Evolutionary conservation across 2,113 vertebrate genomes (phyloP).

Genomic region (Stigmatopora argus): DNA sequence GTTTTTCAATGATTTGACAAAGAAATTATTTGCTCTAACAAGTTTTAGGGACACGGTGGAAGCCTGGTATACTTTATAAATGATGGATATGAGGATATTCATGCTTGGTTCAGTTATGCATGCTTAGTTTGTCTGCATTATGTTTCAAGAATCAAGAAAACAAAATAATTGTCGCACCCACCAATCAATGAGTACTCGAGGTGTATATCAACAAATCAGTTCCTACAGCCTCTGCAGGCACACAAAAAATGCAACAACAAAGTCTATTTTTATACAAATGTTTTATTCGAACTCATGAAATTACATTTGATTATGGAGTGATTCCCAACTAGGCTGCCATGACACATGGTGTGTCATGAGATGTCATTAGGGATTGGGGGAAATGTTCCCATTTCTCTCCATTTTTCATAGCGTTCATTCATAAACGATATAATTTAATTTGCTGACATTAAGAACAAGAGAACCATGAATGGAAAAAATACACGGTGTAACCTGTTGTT

Average conservation of each 20-base stretch:
- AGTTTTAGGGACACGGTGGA: too few relatives aligned
- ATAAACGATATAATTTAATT: not conserved
- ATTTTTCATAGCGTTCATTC: not conserved
- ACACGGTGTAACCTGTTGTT: not conserved
- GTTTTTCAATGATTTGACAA: too few relatives aligned
- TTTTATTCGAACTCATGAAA: not conserved
- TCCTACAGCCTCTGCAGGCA: not conserved
- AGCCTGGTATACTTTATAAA: too few relatives aligned
- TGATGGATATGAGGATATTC: too few relatives aligned
- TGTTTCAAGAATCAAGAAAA: not conserved
- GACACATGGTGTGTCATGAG: too few relatives aligned
- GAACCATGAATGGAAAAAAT: not conserved
- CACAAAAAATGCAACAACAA: not conserved
- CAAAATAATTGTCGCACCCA: not conserved
- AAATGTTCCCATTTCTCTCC: not conserved
- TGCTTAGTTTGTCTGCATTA: too few relatives aligned
- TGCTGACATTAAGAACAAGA: not conserved
- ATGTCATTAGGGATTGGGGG: too few relatives aligned
- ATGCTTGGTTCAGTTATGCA: too few relatives aligned
- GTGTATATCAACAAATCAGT: not conserved
- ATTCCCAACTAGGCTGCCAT: not conserved
- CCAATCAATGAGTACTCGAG: not conserved
- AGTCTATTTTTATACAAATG: not conserved
- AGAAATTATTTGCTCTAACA: too few relatives aligned
- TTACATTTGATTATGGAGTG: not conserved